Evolutionary conservation across 2,113 vertebrate species (phyloP), one percentile per base, ranked within the genome.

Genomic region (zebrafish (Danio rerio)): DNA sequence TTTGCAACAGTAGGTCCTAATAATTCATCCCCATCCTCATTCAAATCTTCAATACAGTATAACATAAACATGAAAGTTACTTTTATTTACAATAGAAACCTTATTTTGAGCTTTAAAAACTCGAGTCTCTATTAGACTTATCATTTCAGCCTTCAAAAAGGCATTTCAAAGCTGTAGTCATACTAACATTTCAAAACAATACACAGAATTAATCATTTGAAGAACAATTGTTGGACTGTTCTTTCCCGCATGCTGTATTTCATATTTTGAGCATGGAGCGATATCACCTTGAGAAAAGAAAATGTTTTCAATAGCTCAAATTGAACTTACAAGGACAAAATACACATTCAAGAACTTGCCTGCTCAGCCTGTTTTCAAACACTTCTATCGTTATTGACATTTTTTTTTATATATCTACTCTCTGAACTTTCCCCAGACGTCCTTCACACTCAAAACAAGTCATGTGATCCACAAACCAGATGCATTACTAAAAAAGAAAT

Each of bases 301-400:
- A 45, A 42, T 1, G 16, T 68, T 62, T 53, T 62, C 6, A 56
- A 73, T 13, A 74, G 16, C 56, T 18, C 42, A 43, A 4, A 42
- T 43, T 73, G 7, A 74, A 40, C 49, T 40, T 49, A 40, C 20
- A 53, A 53, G 70, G 20, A 52, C 47, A 31, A 56, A 52, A 56
- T 5, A 56, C 52, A 47, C 42, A 68, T 47, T 43, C 31, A 43
- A 43, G 6, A 42, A 74, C 31, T 55, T 40, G 52, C 50, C 47
- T 15, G n/a, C 50, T 49, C 11, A 21, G 18, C 5, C 52, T 74
- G 10, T 55, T 73, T 55, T 73, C 13, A 73, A 74, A 74, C 45
- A 20, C n/a, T 18, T 13, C 10, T 59, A 4, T n/a, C 55, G 20
- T 75, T 75, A 59, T 58, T 16, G n/a, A 58, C 16, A 58, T 20